Evolutionary conservation across 92 coral and sea anemone species (phyloP), one percentile per base, ranked within the genome.

Genomic region (Zoanthus solanderi): DNA sequence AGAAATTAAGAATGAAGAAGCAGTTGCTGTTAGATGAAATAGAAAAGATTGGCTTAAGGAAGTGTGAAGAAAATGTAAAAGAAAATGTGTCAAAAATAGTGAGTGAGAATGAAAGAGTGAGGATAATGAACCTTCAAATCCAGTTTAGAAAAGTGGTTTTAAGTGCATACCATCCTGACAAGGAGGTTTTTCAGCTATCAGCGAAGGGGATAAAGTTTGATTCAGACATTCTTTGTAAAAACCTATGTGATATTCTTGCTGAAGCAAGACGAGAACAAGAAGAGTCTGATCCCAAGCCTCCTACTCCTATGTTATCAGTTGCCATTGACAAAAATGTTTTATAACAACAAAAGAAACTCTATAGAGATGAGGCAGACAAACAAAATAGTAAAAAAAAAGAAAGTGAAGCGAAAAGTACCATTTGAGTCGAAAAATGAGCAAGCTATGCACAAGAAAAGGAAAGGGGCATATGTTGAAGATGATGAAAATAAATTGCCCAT

Each of bases 101-200:
- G 15, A 16, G 15, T 75, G 79, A 75, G 58, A 75, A 45, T 75
- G 56, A 42, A 23, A 42, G 32, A 15, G 68, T 83, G 9, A 68
- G 58, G 58, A 53, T 71, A 2, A 54, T 71, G 29, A 68, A 30
- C 44, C 87, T 83, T 46, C 82, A 83, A 76, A 83, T 83, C 66
- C 42, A 71, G 44, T 83, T 83, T 47, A n/a, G 77, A 71, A 71
- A 45, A 14, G 65, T 83, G 11, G 87, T 83, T 83, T 46, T 71
- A 29, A 18, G 76, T 71, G 80, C 87, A 12, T 42, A 18, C 29
- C 87, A 83, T 16, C 87, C 87, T 8, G 76, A 83, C 45, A 83
- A 83, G n/a, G 66, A 76, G 45, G 66, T 76, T 17, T 76, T 76
- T 52, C 60, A 76, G 37, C 15, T 76, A 47, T 76, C 80, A 12